Evolutionary conservation across 2,113 vertebrate genomes (phyloP).

Genomic region (Dicrurus megarhynchus): DNA sequence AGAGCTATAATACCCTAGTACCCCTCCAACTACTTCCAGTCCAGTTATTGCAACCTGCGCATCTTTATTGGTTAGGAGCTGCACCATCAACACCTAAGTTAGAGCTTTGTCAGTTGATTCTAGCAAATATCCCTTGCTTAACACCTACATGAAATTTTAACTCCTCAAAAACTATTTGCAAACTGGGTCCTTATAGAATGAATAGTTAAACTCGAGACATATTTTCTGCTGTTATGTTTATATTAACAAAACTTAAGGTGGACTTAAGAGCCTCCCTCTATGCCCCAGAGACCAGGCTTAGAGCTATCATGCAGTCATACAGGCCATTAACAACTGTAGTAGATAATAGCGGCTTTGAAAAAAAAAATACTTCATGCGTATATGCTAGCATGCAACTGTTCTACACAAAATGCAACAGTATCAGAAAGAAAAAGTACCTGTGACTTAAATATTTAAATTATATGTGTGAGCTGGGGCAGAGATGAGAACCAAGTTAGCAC

Average conservation of each 20-base stretch:
- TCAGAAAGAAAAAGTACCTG: background rate
- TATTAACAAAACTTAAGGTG: background rate
- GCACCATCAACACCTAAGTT: background rate
- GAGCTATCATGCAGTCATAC: background rate
- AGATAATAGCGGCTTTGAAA: background rate
- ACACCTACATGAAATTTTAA: background rate
- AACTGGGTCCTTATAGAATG: background rate
- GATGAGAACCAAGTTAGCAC: background rate
- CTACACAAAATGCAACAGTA: background rate
- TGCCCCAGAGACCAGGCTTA: background rate
- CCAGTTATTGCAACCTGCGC: background rate
- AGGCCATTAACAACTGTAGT: background rate
- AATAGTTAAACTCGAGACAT: background rate
- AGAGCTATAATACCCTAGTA: background rate
- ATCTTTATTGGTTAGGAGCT: background rate
- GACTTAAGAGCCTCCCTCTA: background rate
- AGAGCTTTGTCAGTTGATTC: background rate
- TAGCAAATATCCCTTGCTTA: background rate
- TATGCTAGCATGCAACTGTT: background rate
- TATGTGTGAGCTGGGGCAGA: background rate
- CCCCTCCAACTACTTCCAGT: background rate
- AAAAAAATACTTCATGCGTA: background rate
- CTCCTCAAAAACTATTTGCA: background rate
- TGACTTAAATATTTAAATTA: background rate
- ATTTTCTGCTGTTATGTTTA: background rate